These are phyloP conservation scores for Capromys pilorides DNA, from an alignment of 2,797 vertebrate genomes.

Conservation along the genomic window DNA sequence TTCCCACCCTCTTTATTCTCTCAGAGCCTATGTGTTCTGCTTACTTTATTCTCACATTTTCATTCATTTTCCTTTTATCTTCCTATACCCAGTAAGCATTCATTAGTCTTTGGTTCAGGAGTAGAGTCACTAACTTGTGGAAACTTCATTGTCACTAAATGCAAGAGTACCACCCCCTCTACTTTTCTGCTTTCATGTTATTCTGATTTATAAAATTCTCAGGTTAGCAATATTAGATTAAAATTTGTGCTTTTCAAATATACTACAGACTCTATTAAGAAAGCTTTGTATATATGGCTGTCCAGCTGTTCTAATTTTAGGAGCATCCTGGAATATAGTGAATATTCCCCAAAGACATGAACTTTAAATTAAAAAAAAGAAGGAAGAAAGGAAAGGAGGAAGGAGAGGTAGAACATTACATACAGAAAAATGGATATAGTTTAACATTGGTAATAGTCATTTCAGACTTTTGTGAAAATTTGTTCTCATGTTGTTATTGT, in stretches of 20 bases:
- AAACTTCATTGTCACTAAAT: not conserved
- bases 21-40: not conserved
- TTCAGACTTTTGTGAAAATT: not conserved
- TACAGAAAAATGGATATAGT: not conserved
- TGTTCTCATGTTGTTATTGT: not conserved
- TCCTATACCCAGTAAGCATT: not conserved
- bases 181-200: not conserved
- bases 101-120: not conserved
- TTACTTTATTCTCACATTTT: slow-evolving; percentile 37
- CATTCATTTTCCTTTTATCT: not conserved
- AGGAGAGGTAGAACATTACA: not conserved
- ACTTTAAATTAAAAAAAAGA: not conserved
- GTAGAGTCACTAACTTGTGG: not conserved
- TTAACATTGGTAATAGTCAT: not conserved
- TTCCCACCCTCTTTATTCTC: not conserved
- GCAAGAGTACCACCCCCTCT: not conserved
- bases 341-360: not conserved
- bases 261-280: not conserved
- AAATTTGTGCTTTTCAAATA: not conserved
- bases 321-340: not conserved
- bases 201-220: not conserved
- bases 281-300: not conserved
- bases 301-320: slow-evolving; percentile 13
- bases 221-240: not conserved
- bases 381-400: not conserved